Evolutionary conservation across 1,140 invertebrate species (phyloP).

Genomic region (Drosophila bifasciata): DNA sequence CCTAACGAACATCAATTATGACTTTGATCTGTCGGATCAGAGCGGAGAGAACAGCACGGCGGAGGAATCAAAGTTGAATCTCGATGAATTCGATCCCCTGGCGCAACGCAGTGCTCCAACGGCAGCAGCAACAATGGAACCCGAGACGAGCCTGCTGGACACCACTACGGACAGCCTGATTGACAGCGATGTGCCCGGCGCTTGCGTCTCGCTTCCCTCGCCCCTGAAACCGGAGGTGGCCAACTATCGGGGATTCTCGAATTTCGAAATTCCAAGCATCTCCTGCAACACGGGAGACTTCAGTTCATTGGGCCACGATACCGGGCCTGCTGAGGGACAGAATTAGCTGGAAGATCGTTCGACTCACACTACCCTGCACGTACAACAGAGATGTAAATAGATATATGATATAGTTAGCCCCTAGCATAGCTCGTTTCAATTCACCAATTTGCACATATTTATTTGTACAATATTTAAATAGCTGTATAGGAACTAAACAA

Average conservation of each 20-base stretch:
- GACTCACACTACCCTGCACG: slow-evolving; percentile 10
- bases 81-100: slow-evolving; percentile 84
- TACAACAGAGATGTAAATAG: slow-evolving; percentile 55
- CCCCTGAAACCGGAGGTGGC: slow-evolving; percentile 86
- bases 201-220: slow-evolving; percentile 86
- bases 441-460: slow-evolving; percentile 51
- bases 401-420: slow-evolving; percentile 36
- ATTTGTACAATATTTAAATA: slow-evolving; percentile 51
- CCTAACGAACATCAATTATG: slow-evolving; percentile 89
- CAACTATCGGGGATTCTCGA: slow-evolving; percentile 89
- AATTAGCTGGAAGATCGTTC: slow-evolving; percentile 21
- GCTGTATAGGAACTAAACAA: slow-evolving; percentile 28
- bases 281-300: slow-evolving; percentile 89
- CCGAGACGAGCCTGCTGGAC: slow-evolving; percentile 44
- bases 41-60: slow-evolving; percentile 88
- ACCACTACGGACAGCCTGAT: slow-evolving; percentile 79
- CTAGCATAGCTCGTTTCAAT: slow-evolving; percentile 16
- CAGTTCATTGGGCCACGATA: slow-evolving; percentile 65
- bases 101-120: slow-evolving; percentile 29
- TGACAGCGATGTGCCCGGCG: slow-evolving; percentile 85
- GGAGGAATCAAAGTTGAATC: slow-evolving; percentile 85
- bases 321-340: slow-evolving; percentile 2
- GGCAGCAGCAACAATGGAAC: neutral
- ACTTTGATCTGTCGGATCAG: slow-evolving; percentile 89
- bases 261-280: slow-evolving; percentile 88